Conservation (phyloP, 1,140 invertebrate genomes). For the Melipona quadrifasciata region DNA sequence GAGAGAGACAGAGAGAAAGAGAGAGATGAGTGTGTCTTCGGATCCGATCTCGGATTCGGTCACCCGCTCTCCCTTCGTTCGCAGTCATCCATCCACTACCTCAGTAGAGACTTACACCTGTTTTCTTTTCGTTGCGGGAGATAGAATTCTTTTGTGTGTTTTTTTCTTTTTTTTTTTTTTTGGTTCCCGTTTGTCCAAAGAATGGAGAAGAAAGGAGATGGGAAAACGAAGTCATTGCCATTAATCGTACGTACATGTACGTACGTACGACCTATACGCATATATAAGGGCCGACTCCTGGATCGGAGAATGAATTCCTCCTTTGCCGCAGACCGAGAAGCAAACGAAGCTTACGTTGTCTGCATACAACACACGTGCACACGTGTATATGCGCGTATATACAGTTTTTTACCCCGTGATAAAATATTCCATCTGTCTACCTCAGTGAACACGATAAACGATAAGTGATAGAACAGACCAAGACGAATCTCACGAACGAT, state of each 20-base stretch:
- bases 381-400: conserved; percentile 9
- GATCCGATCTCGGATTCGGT: too few species aligned
- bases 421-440: conserved; percentile 79
- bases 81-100: conserved; percentile 54
- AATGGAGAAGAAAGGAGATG: conserved; percentile 5
- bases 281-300: background rate
- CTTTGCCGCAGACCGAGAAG: background rate
- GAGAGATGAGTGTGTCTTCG: too few species aligned
- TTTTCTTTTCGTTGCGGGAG: conserved; percentile 29
- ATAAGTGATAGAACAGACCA: conserved; percentile 69
- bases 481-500: conserved; percentile 58
- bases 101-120: conserved; percentile 47
- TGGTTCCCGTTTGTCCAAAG: conserved; percentile 47
- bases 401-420: conserved; percentile 17
- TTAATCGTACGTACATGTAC: background rate
- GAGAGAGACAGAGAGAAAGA: too few species aligned
- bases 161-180: conserved; percentile 20
- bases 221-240: background rate
- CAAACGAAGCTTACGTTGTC: background rate
- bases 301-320: background rate
- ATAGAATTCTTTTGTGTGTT: conserved; percentile 20
- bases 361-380: background rate
- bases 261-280: background rate
- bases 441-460: conserved; percentile 78
- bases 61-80: background rate